phyloP scores from a whole-genome alignment of 1,140 invertebrate genomes.

The Proctacanthus coquilletti region DNA sequence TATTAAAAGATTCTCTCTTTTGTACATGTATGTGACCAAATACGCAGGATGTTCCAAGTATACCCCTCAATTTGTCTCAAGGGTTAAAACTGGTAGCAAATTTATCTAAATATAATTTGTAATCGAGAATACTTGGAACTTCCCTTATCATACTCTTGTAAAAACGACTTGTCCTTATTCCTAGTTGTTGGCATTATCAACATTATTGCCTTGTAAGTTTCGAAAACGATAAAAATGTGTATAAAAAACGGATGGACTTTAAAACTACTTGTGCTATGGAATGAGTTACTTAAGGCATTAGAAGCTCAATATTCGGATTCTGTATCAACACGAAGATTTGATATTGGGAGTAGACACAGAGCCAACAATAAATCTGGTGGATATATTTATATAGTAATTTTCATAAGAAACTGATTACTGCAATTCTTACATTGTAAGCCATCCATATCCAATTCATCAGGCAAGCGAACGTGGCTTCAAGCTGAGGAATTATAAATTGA shows the following conservation, averaged over 20 bases:
- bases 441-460: conserved; percentile 64
- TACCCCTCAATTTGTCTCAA: too few species aligned
- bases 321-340: conserved; percentile 62
- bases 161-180: too few species aligned
- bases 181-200: not conserved
- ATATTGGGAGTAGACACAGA: conserved; percentile 71
- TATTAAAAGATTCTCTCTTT: too few species aligned
- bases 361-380: conserved; percentile 70
- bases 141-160: too few species aligned
- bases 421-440: conserved; percentile 61
- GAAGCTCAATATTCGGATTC: conserved; percentile 72
- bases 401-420: conserved; percentile 2
- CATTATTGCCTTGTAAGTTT: not conserved
- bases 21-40: too few species aligned
- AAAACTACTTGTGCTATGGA: not conserved
- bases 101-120: too few species aligned
- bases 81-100: too few species aligned
- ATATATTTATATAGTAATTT: not conserved
- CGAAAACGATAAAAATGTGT: not conserved
- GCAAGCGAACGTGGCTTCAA: conserved; percentile 58
- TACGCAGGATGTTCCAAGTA: too few species aligned
- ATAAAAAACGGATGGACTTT: not conserved
- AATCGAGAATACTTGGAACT: too few species aligned
- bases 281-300: conserved; percentile 40
- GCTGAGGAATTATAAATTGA: conserved; percentile 36